Evolutionary conservation across 2,113 vertebrate species (phyloP), one percentile per base, ranked within the genome.

Genomic region (Cryptomyrus ogoouensis): DNA sequence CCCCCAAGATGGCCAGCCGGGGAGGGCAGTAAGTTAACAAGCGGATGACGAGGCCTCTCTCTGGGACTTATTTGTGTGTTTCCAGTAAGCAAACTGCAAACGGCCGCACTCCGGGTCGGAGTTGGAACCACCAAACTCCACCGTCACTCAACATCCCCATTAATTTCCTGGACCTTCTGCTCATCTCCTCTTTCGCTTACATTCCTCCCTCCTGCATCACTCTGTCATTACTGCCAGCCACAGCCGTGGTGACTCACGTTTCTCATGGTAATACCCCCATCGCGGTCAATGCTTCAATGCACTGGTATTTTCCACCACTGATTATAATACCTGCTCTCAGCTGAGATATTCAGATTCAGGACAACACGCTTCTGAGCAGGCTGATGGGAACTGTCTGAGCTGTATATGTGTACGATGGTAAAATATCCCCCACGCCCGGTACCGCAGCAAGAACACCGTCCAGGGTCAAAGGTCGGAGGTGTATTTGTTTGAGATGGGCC

Each of bases 11-110:
- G 50, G 15, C n/a, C 49, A 53, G 50, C 50, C 31, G 15, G 50
- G 85, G n/a, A 19, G 50, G n/a, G 50, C 42, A 7, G 50, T 52
- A 9, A 24, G 27, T 27, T 47, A 19, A 19, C 44, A 50, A 89
- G 66, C 66, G 17, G 88, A 49, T 77, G 62, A 89, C 88, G 24
- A 77, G 66, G 88, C 10, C 58, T 89, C 62, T 89, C n/a, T 31
- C 88, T 47, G 42, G 88, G 58, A 46, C 88, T 74, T 13, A 49
- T 89, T 49, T 77, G 88, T 89, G 88, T 50, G 15, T 49, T 10
- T 17, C 44, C n/a, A 44, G 35, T 44, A 66, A 88, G 83, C 44
- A n/a, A 77, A 42, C 74, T 39, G 31, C 74, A 53, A 35, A 87
- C 27, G 8, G 39, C 39, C 42, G 9, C 6, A 6, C 6, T 56